Percentiles rank a stretch among this genome's conserved stretches.
Conservation (phyloP, 2,113 vertebrate genomes). For the Electrona antarctica region DNA sequence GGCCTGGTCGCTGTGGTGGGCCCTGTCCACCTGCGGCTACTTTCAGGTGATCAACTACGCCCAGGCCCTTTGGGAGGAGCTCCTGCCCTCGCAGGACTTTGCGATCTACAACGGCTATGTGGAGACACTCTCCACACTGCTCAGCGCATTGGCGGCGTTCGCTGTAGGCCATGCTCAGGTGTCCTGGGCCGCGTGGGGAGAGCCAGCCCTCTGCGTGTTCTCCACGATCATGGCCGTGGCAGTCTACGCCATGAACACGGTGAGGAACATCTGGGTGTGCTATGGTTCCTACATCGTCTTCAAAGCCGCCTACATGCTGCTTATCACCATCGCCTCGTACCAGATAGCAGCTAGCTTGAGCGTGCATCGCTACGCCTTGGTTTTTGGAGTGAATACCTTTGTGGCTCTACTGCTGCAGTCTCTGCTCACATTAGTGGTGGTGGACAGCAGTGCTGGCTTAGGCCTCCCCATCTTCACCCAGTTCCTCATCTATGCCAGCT, state of each 20-base stretch:
- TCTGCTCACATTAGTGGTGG: conserved; percentile 89
- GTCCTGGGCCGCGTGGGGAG: conserved; percentile 90
- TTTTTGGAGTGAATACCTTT: conserved; percentile 96
- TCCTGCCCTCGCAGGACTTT: conserved; percentile 75
- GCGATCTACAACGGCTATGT: conserved; percentile 92
- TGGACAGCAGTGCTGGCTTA: conserved; percentile 84
- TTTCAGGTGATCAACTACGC: conserved; percentile 91
- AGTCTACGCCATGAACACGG: conserved; percentile 87
- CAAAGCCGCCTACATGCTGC: conserved; percentile 92
- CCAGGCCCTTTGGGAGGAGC: conserved; percentile 90
- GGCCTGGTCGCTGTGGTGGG: conserved; percentile 97
- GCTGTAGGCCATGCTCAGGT: conserved; percentile 86
- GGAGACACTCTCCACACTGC: conserved; percentile 86
- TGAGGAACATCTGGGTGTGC: conserved; percentile 88
- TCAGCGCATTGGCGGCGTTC: conserved; percentile 89
- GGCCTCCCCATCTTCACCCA: conserved; percentile 87
- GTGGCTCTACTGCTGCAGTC: conserved; percentile 88
- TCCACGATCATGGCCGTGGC: conserved; percentile 86
- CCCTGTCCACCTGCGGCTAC: conserved; percentile 93
- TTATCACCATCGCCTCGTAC: conserved; percentile 96
- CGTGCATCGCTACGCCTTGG: conserved; percentile 92
- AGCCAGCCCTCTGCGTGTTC: conserved; percentile 84
- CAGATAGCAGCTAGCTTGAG: conserved; percentile 91
- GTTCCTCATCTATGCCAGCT: conserved; percentile 91
- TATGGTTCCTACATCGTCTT: conserved; percentile 89